Percentiles rank a stretch among this genome's conserved stretches.
These are phyloP conservation scores for Mirounga angustirostris DNA, from an alignment of 2,113 vertebrate species.

Conservation along the genomic window DNA sequence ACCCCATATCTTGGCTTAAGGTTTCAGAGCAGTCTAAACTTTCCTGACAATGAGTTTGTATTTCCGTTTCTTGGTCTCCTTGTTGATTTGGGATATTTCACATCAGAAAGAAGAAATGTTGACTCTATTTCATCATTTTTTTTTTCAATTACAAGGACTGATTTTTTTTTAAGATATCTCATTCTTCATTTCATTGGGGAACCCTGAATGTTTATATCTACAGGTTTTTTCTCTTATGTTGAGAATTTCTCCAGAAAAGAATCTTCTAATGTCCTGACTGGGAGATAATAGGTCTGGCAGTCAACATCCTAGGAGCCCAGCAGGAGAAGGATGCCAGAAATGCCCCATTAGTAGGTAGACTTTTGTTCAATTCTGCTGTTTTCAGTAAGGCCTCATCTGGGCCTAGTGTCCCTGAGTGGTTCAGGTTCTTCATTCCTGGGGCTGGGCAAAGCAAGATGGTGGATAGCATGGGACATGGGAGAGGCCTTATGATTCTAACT, in stretches of 20 bases:
- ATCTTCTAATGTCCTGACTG: background rate
- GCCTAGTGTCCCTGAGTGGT: background rate
- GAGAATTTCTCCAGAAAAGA: background rate
- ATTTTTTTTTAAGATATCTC: background rate
- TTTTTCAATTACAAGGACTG: background rate
- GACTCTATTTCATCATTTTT: background rate
- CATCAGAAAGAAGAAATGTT: background rate
- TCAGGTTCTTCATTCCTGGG: background rate
- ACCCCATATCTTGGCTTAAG: background rate
- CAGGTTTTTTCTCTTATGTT: background rate
- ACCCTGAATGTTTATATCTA: background rate
- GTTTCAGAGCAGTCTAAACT: background rate
- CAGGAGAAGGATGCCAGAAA: background rate
- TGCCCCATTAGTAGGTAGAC: background rate
- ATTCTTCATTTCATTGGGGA: background rate
- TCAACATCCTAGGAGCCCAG: background rate
- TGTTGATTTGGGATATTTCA: background rate
- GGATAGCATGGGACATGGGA: background rate
- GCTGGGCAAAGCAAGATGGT: background rate
- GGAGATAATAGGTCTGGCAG: background rate
- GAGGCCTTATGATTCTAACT: background rate
- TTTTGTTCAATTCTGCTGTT: background rate
- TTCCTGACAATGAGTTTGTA: background rate
- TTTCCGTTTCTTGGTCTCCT: background rate
- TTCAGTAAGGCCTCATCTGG: background rate